Conservation (phyloP, 2,888 invertebrate species). For the Archaeoteleia sp. region DNA sequence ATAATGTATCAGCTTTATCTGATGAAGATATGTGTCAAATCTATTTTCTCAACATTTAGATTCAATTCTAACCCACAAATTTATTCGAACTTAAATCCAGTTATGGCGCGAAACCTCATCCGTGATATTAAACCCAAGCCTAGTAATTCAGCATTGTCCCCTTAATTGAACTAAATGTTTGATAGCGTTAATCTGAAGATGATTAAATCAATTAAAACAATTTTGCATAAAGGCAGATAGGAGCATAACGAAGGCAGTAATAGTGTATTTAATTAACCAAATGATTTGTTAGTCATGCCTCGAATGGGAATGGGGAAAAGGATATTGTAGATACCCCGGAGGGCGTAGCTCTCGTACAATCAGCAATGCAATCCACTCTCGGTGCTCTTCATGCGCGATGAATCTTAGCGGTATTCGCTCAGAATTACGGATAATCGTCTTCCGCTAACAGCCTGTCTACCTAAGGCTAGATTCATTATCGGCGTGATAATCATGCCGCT, state of each 20-base stretch:
- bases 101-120: too few relatives aligned
- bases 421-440: constrained; percentile 47
- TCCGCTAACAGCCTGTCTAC: constrained; percentile 40
- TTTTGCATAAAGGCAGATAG: constrained; percentile 5
- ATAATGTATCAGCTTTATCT: too few relatives aligned
- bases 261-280: constrained; percentile 30
- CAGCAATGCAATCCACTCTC: constrained; percentile 22
- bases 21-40: too few relatives aligned
- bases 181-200: background rate
- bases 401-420: constrained; percentile 48
- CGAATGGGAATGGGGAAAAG: background rate
- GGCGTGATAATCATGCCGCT: constrained; percentile 37
- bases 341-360: constrained; percentile 26
- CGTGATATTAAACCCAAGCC: too few relatives aligned
- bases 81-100: too few relatives aligned
- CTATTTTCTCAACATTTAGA: too few relatives aligned
- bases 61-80: too few relatives aligned
- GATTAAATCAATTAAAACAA: constrained; percentile 18
- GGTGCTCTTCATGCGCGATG: constrained; percentile 37
- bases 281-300: constrained; percentile 13
- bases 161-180: background rate
- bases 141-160: background rate
- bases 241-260: constrained; percentile 12
- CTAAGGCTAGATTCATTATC: constrained; percentile 41
- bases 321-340: constrained; percentile 2